Percentiles rank a stretch among this genome's conserved stretches.
Conservation (phyloP, 2,888 invertebrate genomes). For the Drosophila kanekoi region DNA sequence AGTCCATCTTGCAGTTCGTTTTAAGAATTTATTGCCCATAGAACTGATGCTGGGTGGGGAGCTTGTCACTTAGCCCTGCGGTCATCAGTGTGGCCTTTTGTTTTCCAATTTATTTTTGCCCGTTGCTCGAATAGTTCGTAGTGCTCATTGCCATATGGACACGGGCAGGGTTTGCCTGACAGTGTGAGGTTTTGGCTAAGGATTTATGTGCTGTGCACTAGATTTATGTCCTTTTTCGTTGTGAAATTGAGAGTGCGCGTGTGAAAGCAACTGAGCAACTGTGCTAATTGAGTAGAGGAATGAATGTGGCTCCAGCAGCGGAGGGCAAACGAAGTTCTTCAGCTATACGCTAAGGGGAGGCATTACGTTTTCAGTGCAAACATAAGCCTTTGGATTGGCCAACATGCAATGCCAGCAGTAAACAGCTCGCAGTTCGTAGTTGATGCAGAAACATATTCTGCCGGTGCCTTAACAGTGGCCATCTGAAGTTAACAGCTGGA, state of each 20-base stretch:
- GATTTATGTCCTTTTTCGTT: conserved; percentile 55
- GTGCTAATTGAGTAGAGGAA: conserved; percentile 39
- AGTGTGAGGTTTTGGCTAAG: conserved; percentile 33
- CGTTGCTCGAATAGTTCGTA: not conserved
- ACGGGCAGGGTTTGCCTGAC: conserved; percentile 20
- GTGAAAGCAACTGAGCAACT: conserved; percentile 16
- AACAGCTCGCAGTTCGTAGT: conserved; percentile 1
- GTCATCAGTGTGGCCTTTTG: conserved; percentile 22
- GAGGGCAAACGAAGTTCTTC: not conserved
- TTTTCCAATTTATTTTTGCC: conserved; percentile 30
- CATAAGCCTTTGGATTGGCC: conserved; percentile 41
- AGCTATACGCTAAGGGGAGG: too few species aligned
- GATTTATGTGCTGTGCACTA: conserved; percentile 50
- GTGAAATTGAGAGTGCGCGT: conserved; percentile 48
- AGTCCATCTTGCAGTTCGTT: not conserved
- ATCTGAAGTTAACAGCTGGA: conserved; percentile 40
- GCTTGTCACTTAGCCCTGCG: conserved; percentile 21
- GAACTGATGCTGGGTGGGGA: not conserved
- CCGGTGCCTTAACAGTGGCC: conserved; percentile 28
- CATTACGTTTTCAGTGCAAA: too few species aligned
- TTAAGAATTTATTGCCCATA: not conserved
- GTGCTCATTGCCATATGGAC: conserved; percentile 6
- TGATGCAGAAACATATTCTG: conserved; percentile 10
- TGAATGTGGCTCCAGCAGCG: conserved; percentile 5
- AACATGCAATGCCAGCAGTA: conserved; percentile 3